phyloP scores from a whole-genome alignment of 2,888 invertebrate genomes.

The Maniola hyperantus region DNA sequence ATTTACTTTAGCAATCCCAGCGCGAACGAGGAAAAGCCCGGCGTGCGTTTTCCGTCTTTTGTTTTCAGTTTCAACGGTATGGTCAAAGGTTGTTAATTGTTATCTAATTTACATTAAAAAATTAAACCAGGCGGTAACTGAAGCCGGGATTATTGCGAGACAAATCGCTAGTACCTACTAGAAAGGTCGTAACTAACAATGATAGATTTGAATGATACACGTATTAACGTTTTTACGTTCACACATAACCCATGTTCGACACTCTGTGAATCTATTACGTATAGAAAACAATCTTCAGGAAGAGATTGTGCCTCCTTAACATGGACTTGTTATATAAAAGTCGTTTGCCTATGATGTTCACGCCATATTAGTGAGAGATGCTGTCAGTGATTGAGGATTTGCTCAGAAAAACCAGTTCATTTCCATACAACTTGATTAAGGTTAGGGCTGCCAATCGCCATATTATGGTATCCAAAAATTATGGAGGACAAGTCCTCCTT shows the following conservation, averaged over 20 bases:
- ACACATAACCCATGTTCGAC: slow-evolving; percentile 22
- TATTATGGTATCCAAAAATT: too few relatives aligned
- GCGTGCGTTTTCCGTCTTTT: too few relatives aligned
- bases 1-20: too few relatives aligned
- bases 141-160: too few relatives aligned
- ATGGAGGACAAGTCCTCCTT: not conserved
- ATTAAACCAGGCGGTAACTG: too few relatives aligned
- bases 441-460: too few relatives aligned
- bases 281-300: slow-evolving; percentile 41
- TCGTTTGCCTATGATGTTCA: slow-evolving; percentile 24
- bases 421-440: not conserved
- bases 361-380: slow-evolving; percentile 11
- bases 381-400: not conserved
- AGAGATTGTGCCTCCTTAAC: slow-evolving; percentile 35
- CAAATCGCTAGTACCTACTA: too few relatives aligned
- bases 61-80: too few relatives aligned
- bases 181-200: not conserved
- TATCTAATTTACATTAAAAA: too few relatives aligned
- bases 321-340: slow-evolving; percentile 27
- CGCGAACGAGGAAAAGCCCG: too few relatives aligned
- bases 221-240: slow-evolving; percentile 9
- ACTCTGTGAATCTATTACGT: slow-evolving; percentile 38
- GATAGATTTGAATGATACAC: not conserved
- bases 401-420: not conserved
- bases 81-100: too few relatives aligned